These are phyloP conservation scores for Tragelaphus scriptus DNA, from an alignment of 2,113 vertebrate species.

Conservation along the genomic window DNA sequence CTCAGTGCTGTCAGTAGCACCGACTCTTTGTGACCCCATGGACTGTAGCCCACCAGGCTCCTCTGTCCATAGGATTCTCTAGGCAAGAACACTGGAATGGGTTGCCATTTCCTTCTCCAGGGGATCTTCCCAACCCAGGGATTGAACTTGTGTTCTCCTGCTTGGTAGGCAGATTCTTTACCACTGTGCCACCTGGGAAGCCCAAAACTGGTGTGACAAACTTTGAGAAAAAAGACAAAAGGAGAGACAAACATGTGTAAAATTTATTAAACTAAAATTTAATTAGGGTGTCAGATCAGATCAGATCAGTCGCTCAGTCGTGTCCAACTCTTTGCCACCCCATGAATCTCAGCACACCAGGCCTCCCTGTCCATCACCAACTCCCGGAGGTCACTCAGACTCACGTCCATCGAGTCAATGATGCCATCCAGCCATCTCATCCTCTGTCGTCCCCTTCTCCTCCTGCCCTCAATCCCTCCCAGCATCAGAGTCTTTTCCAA, in stretches of 20 bases:
- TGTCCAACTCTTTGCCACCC: too few relatives aligned
- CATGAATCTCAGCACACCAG: too few relatives aligned
- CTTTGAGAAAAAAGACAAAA: rapidly evolving
- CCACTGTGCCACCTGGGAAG: not conserved
- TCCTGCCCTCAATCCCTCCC: too few relatives aligned
- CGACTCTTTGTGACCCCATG: not conserved
- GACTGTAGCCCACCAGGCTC: not conserved
- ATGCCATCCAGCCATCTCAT: too few relatives aligned
- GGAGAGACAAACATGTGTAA: rapidly evolving
- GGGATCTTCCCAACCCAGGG: not conserved
- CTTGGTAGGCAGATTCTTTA: not conserved
- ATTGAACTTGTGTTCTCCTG: rapidly evolving
- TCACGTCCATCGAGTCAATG: too few relatives aligned
- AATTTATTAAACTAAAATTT: not conserved
- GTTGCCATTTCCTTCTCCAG: not conserved
- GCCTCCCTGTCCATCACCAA: too few relatives aligned
- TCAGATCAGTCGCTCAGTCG: too few relatives aligned
- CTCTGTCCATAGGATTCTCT: not conserved
- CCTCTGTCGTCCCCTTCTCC: too few relatives aligned
- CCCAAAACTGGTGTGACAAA: too few relatives aligned
- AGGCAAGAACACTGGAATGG: not conserved
- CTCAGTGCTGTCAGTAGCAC: rapidly evolving
- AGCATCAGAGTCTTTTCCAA: too few relatives aligned
- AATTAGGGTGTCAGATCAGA: too few relatives aligned
- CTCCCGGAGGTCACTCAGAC: too few relatives aligned